Evolutionary conservation across 2,888 invertebrate genomes (phyloP), one percentile per base, ranked within the genome.

Genomic region (Disparrhopalites patrizii): DNA sequence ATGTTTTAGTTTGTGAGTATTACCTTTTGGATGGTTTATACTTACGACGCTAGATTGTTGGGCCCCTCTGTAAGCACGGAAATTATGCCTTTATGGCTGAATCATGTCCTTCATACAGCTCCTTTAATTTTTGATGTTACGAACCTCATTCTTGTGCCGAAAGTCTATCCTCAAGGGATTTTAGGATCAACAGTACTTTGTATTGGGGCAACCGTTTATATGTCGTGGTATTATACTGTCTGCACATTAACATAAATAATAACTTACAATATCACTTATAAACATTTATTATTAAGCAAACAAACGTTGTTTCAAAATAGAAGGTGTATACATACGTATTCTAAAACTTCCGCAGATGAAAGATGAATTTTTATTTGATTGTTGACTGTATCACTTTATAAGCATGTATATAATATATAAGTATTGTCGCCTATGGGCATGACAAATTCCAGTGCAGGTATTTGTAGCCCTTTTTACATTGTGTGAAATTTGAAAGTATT

Each of bases 21-120:
- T 3, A 86, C 90, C 15, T 97, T 96, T 79, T 97, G 96, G 96
- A 84, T 85, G 0, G 81, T 97, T 47, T 94, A 91, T 83, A 85
- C 87, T 62, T 84, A 95, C 47, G 92, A 97, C 77, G 85, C 96
- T 73, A 93, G 94, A 79, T 81, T 96, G 62, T 91, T 97, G 52
- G 85, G 85, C 30, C 79, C 96, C 71, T 94, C 95, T 78, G 82
- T 33, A 3, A 18, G 28, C 18, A 30, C 20, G 23, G 43, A 84
- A 25, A 89, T 87, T 76, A 93, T 96, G 76, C 96, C 96, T 5
- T 78, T 81, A 55, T 96, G 95, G 95, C 81, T 96, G 64, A 97
- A 97, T 79, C 96, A 97, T 81, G 83, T 90, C 0, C 87, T 92
- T 87, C 95, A 95, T 79, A 92, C 94, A 8, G 70, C 69, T 30